Evolutionary conservation across 1,140 invertebrate species (phyloP).

Genomic region (Drosophila hydei): DNA sequence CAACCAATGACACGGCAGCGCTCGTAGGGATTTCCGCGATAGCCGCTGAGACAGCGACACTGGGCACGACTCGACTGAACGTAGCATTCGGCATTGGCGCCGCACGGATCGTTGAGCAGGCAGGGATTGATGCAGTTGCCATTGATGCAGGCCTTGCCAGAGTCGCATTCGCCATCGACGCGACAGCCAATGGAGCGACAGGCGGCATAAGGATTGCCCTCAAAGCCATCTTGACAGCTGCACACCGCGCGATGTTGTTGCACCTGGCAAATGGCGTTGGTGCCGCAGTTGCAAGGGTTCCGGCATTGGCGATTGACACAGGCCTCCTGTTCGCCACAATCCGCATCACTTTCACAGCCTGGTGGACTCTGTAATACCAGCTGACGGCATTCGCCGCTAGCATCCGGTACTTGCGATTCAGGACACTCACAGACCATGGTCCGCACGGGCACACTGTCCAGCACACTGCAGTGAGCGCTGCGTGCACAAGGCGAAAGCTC

Average conservation of each 20-base stretch:
- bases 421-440: slow-evolving; percentile 94
- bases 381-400: slow-evolving; percentile 90
- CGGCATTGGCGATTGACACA: slow-evolving; percentile 94
- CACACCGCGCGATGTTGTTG: slow-evolving; percentile 93
- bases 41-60: slow-evolving; percentile 92
- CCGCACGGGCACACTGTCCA: slow-evolving; percentile 91
- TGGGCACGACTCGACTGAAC: slow-evolving; percentile 89
- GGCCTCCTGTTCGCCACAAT: slow-evolving; percentile 91
- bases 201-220: slow-evolving; percentile 92
- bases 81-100: slow-evolving; percentile 92
- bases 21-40: slow-evolving; percentile 91
- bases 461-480: slow-evolving; percentile 90
- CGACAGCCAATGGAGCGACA: slow-evolving; percentile 92
- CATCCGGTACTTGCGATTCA: slow-evolving; percentile 91
- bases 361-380: slow-evolving; percentile 88
- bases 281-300: slow-evolving; percentile 94
- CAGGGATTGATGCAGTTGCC: slow-evolving; percentile 94
- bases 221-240: slow-evolving; percentile 91
- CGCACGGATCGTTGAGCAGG: slow-evolving; percentile 91
- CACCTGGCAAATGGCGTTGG: slow-evolving; percentile 92
- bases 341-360: slow-evolving; percentile 91
- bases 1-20: slow-evolving; percentile 93
- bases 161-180: slow-evolving; percentile 91
- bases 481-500: slow-evolving; percentile 89
- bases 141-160: slow-evolving; percentile 92